Evolutionary conservation across 2,797 vertebrate genomes (phyloP).

Genomic region (Oophaga sylvatica): DNA sequence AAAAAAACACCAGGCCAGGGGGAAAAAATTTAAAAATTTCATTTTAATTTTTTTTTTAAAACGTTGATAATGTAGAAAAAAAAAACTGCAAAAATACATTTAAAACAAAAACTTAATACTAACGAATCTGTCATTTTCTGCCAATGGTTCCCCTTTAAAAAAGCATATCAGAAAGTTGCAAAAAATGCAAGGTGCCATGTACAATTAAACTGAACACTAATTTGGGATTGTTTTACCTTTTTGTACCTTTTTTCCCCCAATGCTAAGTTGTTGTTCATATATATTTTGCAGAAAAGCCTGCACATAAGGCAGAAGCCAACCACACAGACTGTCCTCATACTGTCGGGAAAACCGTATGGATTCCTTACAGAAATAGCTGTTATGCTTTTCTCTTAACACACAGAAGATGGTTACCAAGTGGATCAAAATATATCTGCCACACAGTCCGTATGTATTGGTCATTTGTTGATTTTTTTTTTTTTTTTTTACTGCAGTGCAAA

Average conservation of each 20-base stretch:
- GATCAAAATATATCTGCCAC: constrained; percentile 78
- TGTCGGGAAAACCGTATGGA: constrained; percentile 87
- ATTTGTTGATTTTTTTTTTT: background rate
- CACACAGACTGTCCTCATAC: constrained; percentile 83
- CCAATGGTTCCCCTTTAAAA: too few species aligned
- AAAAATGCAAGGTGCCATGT: background rate
- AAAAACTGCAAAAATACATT: too few species aligned
- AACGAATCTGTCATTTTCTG: too few species aligned
- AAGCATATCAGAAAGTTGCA: too few species aligned
- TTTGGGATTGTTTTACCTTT: too few species aligned
- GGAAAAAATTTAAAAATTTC: too few species aligned
- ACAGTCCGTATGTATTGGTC: constrained; percentile 76
- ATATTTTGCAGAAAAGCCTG: constrained; percentile 71
- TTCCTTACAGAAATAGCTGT: constrained; percentile 90
- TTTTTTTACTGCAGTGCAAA: background rate
- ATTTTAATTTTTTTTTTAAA: too few species aligned
- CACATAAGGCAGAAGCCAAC: constrained; percentile 25
- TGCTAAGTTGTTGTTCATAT: background rate
- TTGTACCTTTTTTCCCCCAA: background rate
- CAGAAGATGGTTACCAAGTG: constrained; percentile 75
- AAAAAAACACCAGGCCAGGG: too few species aligned
- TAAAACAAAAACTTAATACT: too few species aligned
- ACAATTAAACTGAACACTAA: background rate
- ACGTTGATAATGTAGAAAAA: too few species aligned
- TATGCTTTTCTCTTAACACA: constrained; percentile 85